Evolutionary conservation across 2,113 vertebrate species (phyloP).

Genomic region (Cnemophilus loriae): DNA sequence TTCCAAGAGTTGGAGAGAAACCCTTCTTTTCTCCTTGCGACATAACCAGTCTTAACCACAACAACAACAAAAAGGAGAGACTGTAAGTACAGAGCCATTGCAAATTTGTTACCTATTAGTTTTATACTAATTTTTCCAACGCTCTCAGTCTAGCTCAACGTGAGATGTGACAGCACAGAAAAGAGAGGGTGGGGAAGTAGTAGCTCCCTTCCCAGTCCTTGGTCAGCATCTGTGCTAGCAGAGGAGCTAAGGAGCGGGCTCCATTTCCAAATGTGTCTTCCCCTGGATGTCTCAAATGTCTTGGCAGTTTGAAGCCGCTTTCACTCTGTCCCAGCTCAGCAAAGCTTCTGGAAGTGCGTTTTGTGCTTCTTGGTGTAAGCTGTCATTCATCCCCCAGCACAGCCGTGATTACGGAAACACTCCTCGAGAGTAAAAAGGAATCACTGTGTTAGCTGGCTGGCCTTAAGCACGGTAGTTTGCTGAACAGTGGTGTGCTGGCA

Average conservation of each 20-base stretch:
- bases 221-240: conserved; percentile 39
- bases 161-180: background rate
- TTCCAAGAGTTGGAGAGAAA: conserved; percentile 50
- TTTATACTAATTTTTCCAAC: background rate
- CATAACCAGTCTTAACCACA: background rate
- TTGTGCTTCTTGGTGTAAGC: conserved; percentile 62
- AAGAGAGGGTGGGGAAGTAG: background rate
- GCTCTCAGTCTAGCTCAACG: background rate
- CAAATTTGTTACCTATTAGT: background rate
- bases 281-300: conserved; percentile 42
- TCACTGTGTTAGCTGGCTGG: conserved; percentile 61
- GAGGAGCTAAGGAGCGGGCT: conserved; percentile 16
- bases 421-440: conserved; percentile 58
- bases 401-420: conserved; percentile 56
- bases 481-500: conserved; percentile 66
- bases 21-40: conserved; percentile 13
- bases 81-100: background rate
- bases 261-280: conserved; percentile 51
- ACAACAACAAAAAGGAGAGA: background rate
- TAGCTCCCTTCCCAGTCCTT: conserved; percentile 1
- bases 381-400: conserved; percentile 58
- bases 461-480: conserved; percentile 58
- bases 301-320: conserved; percentile 51
- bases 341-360: conserved; percentile 65
- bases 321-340: conserved; percentile 46